Evolutionary conservation across 2,113 vertebrate genomes (phyloP), one percentile per base, ranked within the genome.

Genomic region (Morone chrysops): DNA sequence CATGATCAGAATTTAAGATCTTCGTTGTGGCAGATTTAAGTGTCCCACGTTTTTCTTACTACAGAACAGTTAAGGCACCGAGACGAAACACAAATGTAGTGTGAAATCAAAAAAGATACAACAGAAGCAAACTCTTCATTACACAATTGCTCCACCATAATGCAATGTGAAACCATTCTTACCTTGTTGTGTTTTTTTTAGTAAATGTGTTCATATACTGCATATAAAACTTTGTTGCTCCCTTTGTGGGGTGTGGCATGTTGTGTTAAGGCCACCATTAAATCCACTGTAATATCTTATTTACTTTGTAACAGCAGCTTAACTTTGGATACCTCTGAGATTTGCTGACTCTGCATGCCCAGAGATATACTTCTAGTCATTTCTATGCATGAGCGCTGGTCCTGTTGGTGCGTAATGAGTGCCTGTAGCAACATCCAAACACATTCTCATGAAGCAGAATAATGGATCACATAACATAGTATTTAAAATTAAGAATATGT

Each of bases 361-460:
- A 25, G 25, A 75, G 60, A 73, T 80, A 43, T 70, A 84, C 41
- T 53, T 61, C 14, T n/a, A 50, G 66, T 80, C 59, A 72, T 89
- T 87, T 85, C 69, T 85, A 80, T 82, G 69, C 77, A 69, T 36
- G 59, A 82, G 72, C 72, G 43, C 17, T 8, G 6, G 20, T 78
- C 48, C 69, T 82, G 83, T 82, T 75, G 22, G 68, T 54, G 63
- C 1, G 8, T 84, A 90, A 86, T 70, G 63, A 82, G 60, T 9
- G 67, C 74, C 75, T 57, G 10, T 22, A 83, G 81, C 25, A 56
- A 66, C 47, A 71, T 53, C 57, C 48, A 69, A 71, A 75, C 54
- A 40, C 45, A 57, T 45, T 41, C 25, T 54, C 63, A 61, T 48
- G 45, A 51, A 66, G 6, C 18, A 63, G 50, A 63, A 12, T 60